Evolutionary conservation across 2,113 vertebrate species (phyloP).

Genomic region (Colius striatus): DNA sequence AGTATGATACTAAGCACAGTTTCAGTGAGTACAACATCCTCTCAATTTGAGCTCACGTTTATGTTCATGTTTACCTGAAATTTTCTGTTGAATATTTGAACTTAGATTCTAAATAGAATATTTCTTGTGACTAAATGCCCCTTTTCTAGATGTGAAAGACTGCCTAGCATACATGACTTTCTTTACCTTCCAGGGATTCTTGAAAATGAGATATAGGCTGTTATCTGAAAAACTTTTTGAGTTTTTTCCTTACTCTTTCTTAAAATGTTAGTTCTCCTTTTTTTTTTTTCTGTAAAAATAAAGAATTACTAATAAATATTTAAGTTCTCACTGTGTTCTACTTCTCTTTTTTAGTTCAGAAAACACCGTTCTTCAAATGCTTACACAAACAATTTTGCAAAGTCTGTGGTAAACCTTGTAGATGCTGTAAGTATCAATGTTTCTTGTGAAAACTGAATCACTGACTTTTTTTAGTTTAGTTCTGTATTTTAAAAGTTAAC

Average conservation of each 20-base stretch:
- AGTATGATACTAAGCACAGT: not conserved
- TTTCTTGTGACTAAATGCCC: not conserved
- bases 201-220: not conserved
- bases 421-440: conserved; percentile 89
- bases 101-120: not conserved
- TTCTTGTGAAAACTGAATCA: not conserved
- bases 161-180: not conserved
- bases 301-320: conserved; percentile 11
- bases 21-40: not conserved
- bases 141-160: not conserved
- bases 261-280: not conserved
- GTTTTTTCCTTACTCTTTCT: not conserved
- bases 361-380: conserved; percentile 80
- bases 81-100: not conserved
- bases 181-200: not conserved
- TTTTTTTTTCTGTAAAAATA: not conserved
- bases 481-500: not conserved
- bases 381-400: conserved; percentile 91
- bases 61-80: not conserved
- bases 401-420: conserved; percentile 96
- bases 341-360: conserved; percentile 83
- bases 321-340: conserved; percentile 18
- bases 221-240: not conserved
- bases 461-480: not conserved
- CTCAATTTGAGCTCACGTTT: not conserved